These are phyloP conservation scores for Jordanella pulchra DNA, from an alignment of 2,797 vertebrate genomes.

Conservation along the genomic window DNA sequence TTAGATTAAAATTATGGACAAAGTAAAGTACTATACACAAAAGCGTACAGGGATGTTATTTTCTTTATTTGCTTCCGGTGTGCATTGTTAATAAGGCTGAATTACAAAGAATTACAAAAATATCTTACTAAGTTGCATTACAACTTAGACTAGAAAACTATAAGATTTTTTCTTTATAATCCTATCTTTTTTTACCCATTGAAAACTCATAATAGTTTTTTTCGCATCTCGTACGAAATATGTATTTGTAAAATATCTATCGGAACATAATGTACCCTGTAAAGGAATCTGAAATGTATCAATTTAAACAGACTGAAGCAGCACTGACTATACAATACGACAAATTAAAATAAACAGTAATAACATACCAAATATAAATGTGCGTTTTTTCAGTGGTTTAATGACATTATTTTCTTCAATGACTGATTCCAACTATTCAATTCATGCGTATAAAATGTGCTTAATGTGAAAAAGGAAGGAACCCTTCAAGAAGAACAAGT, in stretches of 20 bases:
- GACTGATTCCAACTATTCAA: not conserved
- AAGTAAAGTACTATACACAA: no score
- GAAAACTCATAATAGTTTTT: not conserved
- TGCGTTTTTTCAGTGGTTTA: not conserved
- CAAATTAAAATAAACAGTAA: constrained; percentile 3
- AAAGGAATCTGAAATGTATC: constrained; percentile 12
- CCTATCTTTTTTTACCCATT: not conserved
- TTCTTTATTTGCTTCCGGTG: no score
- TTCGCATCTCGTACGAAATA: not conserved
- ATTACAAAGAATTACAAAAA: no score
- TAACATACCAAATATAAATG: no score
- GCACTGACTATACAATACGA: not conserved
- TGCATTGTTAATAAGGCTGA: no score
- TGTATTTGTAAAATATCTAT: not conserved
- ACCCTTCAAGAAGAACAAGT: no score
- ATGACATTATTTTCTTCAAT: not conserved
- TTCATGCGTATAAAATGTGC: no score
- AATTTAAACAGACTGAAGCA: not conserved
- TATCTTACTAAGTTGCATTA: no score
- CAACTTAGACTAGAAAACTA: no score
- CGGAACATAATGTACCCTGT: constrained; percentile 5
- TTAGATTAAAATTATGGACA: no score
- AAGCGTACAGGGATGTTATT: no score
- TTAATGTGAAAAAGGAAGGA: not conserved
- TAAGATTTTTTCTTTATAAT: not conserved